Percentiles rank a stretch among this genome's conserved stretches.
These are phyloP conservation scores for Xylota sylvarum DNA, from an alignment of 2,888 invertebrate genomes.

Conservation along the genomic window DNA sequence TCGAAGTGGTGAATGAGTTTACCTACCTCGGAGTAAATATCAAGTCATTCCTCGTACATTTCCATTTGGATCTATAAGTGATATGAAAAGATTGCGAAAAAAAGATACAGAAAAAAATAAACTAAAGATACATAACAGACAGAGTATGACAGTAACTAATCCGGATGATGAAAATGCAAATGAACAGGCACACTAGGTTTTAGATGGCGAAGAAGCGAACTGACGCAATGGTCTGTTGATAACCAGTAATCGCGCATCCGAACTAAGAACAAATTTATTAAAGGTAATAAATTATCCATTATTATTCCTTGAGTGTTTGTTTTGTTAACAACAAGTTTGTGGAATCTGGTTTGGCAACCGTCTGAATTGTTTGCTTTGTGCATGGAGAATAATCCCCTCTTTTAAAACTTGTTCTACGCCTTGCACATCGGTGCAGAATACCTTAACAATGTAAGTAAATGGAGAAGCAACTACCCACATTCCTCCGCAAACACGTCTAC, in stretches of 20 bases:
- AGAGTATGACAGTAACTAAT: too few relatives aligned
- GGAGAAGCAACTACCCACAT: not conserved
- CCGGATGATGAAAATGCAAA: too few relatives aligned
- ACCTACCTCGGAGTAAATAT: too few relatives aligned
- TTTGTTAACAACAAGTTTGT: conserved; percentile 28
- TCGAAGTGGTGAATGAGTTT: too few relatives aligned
- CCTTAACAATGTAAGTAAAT: not conserved
- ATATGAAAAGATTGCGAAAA: too few relatives aligned
- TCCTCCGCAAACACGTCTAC: not conserved
- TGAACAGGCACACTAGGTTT: too few relatives aligned
- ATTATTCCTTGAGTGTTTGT: not conserved
- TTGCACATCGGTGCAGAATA: not conserved
- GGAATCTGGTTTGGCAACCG: conserved; percentile 25
- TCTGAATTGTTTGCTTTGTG: not conserved
- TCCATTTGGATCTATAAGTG: too few relatives aligned
- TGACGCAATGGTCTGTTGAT: too few relatives aligned
- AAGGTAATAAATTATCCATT: not conserved
- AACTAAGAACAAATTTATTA: not conserved
- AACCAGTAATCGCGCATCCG: not conserved
- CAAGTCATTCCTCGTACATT: too few relatives aligned
- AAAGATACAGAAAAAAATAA: too few relatives aligned
- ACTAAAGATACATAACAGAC: too few relatives aligned
- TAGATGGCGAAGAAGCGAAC: too few relatives aligned
- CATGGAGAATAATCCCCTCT: not conserved
- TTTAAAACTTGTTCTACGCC: conserved; percentile 25